Evolutionary conservation across 2,113 vertebrate genomes (phyloP), one percentile per base, ranked within the genome.

Genomic region (Nothoprocta pentlandii): DNA sequence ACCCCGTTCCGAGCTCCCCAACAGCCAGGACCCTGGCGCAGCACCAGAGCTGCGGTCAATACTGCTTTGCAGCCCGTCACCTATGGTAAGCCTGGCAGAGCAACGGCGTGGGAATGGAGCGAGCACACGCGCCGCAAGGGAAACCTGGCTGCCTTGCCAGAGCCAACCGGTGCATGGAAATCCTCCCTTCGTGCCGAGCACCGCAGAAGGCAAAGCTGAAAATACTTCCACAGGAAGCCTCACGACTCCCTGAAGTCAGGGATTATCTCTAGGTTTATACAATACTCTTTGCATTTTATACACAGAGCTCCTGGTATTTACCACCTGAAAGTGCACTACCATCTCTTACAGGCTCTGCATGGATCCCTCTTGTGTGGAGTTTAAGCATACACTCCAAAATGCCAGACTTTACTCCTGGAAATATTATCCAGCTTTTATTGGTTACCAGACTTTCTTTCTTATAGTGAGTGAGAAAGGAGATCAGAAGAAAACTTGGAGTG

Each of bases 221-320:
- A 76, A 67, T 3, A 54, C 9, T 47, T 63, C 62, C 76, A n/a
- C 21, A 85, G 64, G 63, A 80, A 54, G 86, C 85, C 53, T 69
- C 22, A 9, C 6, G 41, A 64, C 54, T 77, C 53, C 88, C 90
- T 70, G 7, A 54, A 77, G 67, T 49, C 93, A 67, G 49, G 41
- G 59, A 91, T 78, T 80, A 70, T 80, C 82, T 90, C 85, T 25
- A 54, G 9, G 54, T 70, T 90, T 92, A 84, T 16, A 76, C 47
- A 92, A 20, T 12, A n/a, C 59, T 85, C 79, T 51, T 53, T 20
- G 64, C 41, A 30, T 62, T 62, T 28, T 12, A 91, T 68, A 85
- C 64, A 54, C 53, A 49, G 16, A 81, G 74, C 53, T 89, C 74
- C 80, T 2, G 2, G 64, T 51, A 81, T 39, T 46, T 12, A 6